phyloP scores from a whole-genome alignment of 2,113 vertebrate genomes.

The Astatoreochromis straeleni region DNA sequence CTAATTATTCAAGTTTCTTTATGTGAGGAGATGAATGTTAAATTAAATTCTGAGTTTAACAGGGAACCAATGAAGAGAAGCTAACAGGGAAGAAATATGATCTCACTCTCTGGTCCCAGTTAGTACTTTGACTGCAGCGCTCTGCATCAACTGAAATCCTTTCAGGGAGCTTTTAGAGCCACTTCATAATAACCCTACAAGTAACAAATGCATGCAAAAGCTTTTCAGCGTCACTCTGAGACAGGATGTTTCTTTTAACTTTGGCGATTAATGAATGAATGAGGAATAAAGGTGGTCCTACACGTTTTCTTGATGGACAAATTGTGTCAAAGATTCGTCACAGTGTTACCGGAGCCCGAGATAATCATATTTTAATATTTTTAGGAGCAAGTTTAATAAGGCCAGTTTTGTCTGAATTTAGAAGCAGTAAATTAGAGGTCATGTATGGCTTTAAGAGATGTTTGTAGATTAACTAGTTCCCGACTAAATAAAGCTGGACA shows the following conservation, averaged over 20 bases:
- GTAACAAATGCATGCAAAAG: not conserved
- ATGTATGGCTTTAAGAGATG: not conserved
- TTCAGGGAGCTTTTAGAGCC: not conserved
- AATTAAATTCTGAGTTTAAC: not conserved
- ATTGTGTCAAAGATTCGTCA: not conserved
- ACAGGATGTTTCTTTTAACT: not conserved
- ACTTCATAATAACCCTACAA: not conserved
- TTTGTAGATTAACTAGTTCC: not conserved
- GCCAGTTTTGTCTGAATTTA: not conserved
- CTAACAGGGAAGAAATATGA: not conserved
- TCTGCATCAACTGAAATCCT: not conserved
- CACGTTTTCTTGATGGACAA: not conserved
- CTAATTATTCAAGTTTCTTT: not conserved
- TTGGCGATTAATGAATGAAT: not conserved
- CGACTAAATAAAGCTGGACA: not conserved
- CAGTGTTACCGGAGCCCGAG: not conserved
- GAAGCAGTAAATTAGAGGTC: not conserved
- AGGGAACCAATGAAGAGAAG: not conserved
- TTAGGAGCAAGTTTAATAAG: not conserved
- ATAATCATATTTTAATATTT: not conserved
- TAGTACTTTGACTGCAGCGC: not conserved
- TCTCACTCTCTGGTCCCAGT: not conserved
- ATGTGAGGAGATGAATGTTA: not conserved
- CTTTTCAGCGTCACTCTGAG: not conserved
- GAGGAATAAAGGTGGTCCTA: not conserved